Conservation (phyloP, 1,140 invertebrate species). For the Phortica variegata region DNA sequence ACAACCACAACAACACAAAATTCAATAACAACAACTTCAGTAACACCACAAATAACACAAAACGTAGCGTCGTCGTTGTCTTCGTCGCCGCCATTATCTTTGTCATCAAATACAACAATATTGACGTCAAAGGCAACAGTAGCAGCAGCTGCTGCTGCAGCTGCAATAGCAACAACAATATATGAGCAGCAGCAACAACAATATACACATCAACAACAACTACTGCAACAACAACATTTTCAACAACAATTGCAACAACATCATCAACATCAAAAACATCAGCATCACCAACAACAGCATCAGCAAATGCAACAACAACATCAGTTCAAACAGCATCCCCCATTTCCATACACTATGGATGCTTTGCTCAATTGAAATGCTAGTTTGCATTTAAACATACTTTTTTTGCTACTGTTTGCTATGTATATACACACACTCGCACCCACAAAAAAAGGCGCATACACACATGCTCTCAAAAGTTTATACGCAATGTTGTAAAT, state of each 20-base stretch:
- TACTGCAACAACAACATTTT: conserved; percentile 4
- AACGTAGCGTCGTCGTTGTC: too few relatives aligned
- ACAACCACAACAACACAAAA: conserved; percentile 9
- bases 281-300: background rate
- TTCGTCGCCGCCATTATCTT: too few relatives aligned
- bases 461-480: conserved; percentile 7
- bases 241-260: conserved; percentile 13
- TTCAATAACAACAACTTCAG: background rate
- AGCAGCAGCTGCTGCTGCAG: conserved; percentile 3
- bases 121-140: conserved; percentile 3
- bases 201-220: background rate
- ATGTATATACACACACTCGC: conserved; percentile 37
- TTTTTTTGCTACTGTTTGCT: conserved; percentile 39
- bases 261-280: conserved; percentile 12
- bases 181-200: conserved; percentile 20
- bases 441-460: conserved; percentile 11
- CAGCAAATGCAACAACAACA: conserved; percentile 19
- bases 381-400: too few relatives aligned
- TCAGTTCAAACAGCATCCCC: conserved; percentile 44
- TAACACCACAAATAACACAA: too few relatives aligned
- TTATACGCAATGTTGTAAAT: conserved; percentile 32
- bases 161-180: too few relatives aligned
- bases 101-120: too few relatives aligned
- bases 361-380: conserved; percentile 59
- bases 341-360: conserved; percentile 65